Evolutionary conservation across 2,797 vertebrate species (phyloP).

Genomic region (Hemitrygon akajei): DNA sequence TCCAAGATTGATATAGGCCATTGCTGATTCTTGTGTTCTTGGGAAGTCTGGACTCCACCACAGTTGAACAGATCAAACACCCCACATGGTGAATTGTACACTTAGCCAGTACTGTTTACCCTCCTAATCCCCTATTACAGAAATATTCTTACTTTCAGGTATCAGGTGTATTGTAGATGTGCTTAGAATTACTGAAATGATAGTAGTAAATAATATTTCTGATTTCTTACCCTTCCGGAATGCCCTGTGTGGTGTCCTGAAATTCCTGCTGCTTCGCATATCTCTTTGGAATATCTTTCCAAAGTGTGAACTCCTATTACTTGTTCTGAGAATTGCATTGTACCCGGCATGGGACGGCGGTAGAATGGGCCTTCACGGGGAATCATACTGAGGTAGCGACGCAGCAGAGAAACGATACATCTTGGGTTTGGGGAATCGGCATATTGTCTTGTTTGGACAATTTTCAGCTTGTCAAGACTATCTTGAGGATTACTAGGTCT

Average conservation of each 20-base stretch:
- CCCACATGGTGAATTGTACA: background rate
- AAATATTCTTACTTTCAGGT: background rate
- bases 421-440: conserved; percentile 20
- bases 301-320: conserved; percentile 32
- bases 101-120: background rate
- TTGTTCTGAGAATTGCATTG: conserved; percentile 30
- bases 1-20: background rate
- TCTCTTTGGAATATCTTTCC: conserved; percentile 30
- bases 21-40: background rate
- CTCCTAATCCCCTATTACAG: background rate
- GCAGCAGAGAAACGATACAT: conserved; percentile 23
- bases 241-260: conserved; percentile 30
- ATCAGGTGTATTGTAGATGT: background rate
- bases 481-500: conserved; percentile 25
- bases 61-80: background rate
- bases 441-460: conserved; percentile 3
- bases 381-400: conserved; percentile 30
- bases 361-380: conserved; percentile 3
- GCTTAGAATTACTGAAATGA: background rate
- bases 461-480: background rate
- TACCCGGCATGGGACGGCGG: conserved; percentile 13
- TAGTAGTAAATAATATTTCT: background rate
- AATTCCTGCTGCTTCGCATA: conserved; percentile 31
- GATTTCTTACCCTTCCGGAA: conserved; percentile 31
- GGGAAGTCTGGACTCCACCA: background rate